These are phyloP conservation scores for Lota lota DNA, from an alignment of 2,113 vertebrate species.

Conservation along the genomic window DNA sequence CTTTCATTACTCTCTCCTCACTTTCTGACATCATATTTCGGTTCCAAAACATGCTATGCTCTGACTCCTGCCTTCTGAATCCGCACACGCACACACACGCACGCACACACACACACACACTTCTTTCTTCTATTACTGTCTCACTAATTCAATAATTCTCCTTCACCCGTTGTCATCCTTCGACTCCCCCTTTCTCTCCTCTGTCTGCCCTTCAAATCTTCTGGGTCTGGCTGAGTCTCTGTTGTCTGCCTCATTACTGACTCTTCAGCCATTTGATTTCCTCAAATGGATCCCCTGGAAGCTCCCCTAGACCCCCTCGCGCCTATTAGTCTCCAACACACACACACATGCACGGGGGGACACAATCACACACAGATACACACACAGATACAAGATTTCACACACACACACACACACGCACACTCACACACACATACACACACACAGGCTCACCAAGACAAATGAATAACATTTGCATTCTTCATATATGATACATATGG, in stretches of 20 bases:
- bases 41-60: neutral
- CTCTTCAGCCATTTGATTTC: conserved; percentile 75
- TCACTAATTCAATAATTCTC: conserved; percentile 62
- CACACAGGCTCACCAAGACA: conserved; percentile 61
- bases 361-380: conserved; percentile 8
- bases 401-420: conserved; percentile 31
- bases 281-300: conserved; percentile 68
- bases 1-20: neutral
- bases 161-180: conserved; percentile 38
- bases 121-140: conserved; percentile 54
- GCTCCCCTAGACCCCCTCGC: conserved; percentile 48
- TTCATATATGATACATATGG: conserved; percentile 35
- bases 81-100: neutral
- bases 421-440: conserved; percentile 9
- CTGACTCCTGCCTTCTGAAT: too few species aligned
- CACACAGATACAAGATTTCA: conserved; percentile 8
- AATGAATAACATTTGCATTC: conserved; percentile 65
- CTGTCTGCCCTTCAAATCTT: conserved; percentile 82
- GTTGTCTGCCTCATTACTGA: conserved; percentile 72
- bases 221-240: conserved; percentile 78
- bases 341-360: conserved; percentile 16
- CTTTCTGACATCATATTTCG: neutral
- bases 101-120: conserved; percentile 26
- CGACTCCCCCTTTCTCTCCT: conserved; percentile 42
- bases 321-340: conserved; percentile 29